Conservation (phyloP, 2,888 invertebrate species). For the Ectemnius continuus region DNA sequence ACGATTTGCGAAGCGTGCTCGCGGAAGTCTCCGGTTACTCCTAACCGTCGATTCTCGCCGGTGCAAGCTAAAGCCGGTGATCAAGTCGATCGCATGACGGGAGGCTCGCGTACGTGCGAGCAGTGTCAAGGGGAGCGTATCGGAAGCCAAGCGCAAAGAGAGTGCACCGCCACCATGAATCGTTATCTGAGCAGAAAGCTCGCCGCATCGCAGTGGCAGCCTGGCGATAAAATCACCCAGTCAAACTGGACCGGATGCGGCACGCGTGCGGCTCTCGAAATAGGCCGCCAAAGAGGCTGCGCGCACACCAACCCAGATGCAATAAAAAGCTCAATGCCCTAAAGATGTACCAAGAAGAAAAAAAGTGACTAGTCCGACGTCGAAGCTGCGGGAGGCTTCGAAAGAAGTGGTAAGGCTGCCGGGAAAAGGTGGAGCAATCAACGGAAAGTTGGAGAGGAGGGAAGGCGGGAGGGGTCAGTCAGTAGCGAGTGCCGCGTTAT, state of each 20-base stretch:
- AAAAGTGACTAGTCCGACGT: not conserved
- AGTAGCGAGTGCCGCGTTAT: not conserved
- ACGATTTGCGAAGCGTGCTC: constrained; percentile 3
- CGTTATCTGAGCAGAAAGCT: not conserved
- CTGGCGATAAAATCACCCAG: not conserved
- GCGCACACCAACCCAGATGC: not conserved
- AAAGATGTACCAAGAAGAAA: not conserved
- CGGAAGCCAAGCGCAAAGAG: no score
- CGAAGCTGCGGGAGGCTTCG: not conserved
- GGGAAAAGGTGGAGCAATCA: constrained; percentile 5
- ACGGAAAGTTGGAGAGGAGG: constrained; percentile 1
- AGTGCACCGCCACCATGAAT: no score
- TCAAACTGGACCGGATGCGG: constrained; percentile 3
- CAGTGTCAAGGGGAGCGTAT: no score
- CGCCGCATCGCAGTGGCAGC: not conserved
- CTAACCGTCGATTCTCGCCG: not conserved
- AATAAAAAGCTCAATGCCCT: not conserved
- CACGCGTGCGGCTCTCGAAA: constrained; percentile 2
- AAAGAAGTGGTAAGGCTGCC: not conserved
- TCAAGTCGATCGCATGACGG: not conserved
- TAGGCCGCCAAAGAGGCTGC: not conserved
- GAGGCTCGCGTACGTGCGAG: not conserved
- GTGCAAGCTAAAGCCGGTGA: not conserved
- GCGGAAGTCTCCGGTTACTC: constrained; percentile 10
- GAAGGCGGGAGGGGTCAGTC: constrained; percentile 5